Evolutionary conservation across 2,113 vertebrate genomes (phyloP), one percentile per base, ranked within the genome.

Genomic region (Empidonax traillii): DNA sequence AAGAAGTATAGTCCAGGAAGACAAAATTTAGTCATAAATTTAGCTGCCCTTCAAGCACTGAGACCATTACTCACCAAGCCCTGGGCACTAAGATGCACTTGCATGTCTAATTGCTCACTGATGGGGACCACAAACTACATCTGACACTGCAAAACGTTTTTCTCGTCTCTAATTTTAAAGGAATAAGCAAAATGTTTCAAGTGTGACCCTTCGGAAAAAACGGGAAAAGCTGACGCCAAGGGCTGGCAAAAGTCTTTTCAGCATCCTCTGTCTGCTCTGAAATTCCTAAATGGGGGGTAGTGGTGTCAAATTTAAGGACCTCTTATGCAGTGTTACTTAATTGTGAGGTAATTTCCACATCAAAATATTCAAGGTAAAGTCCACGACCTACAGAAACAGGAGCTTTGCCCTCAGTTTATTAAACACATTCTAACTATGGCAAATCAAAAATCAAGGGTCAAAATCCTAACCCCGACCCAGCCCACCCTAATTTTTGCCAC

Each of bases 291-390:
- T 20, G 61, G 41, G 31, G 46, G 56, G 35, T 16, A 86, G 65
- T 3, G 25, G 44, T 90, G 47, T 89, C 37, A n/a, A 66, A 92
- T 81, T 59, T 72, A 91, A 79, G 71, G 62, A 90, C 58, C 39
- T 82, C 71, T 85, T 66, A 61, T 12, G 75, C 55, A 59, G 52
- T n/a, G 39, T 52, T 75, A 74, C 12, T 77, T 76, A 85, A 76
- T 88, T 83, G 61, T 17, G 73, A 95, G 61, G 19, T 44, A 81
- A 90, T 95, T 93, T 75, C 56, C 73, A 84, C 47, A 85, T 68
- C 86, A 89, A 85, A 94, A 94, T 65, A 94, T 31, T 72, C 61
- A 75, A 63, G 52, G 76, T 81, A 74, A 87, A 87, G 76, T 44
- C 76, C 44, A 56, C 1, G 44, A 81, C 76, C 94, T 71, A 77